phyloP scores from a whole-genome alignment of 2,888 invertebrate species.

The Catocala fraxini region DNA sequence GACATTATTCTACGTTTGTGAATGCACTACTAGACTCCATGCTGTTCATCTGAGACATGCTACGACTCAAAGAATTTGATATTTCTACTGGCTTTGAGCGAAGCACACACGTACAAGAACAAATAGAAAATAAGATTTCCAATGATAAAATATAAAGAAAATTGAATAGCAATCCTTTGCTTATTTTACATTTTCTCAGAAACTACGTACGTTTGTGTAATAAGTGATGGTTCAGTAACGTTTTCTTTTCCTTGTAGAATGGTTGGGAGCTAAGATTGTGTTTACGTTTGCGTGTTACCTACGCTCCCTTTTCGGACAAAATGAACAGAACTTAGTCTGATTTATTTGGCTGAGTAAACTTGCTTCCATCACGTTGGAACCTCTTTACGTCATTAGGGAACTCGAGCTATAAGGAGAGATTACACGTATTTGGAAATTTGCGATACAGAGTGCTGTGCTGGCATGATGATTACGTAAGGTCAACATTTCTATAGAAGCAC shows the following conservation, averaged over 20 bases:
- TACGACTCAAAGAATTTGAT: conserved; percentile 43
- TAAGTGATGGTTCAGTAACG: conserved; percentile 4
- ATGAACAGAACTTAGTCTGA: conserved; percentile 13
- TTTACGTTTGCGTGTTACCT: conserved; percentile 13
- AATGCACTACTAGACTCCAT: conserved; percentile 31
- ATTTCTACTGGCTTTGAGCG: conserved; percentile 33
- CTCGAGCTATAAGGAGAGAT: background rate
- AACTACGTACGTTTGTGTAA: conserved; percentile 8
- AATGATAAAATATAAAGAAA: conserved; percentile 31
- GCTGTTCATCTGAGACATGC: conserved; percentile 28
- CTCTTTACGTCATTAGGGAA: conserved; percentile 13
- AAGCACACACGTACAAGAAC: conserved; percentile 35
- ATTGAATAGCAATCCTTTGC: conserved; percentile 39
- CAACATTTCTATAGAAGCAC: background rate
- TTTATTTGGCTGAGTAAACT: conserved; percentile 8
- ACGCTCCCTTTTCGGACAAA: conserved; percentile 15
- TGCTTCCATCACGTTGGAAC: conserved; percentile 2
- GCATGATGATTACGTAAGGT: background rate
- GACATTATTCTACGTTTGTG: conserved; percentile 34
- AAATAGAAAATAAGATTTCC: conserved; percentile 45
- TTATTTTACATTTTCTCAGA: conserved; percentile 29
- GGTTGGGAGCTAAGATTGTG: background rate
- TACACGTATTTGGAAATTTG: background rate
- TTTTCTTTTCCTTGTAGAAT: conserved; percentile 12
- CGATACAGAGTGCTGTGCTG: background rate